Evolutionary conservation across 2,888 invertebrate species (phyloP), one percentile per base, ranked within the genome.

Genomic region (Creontiades dilutus): DNA sequence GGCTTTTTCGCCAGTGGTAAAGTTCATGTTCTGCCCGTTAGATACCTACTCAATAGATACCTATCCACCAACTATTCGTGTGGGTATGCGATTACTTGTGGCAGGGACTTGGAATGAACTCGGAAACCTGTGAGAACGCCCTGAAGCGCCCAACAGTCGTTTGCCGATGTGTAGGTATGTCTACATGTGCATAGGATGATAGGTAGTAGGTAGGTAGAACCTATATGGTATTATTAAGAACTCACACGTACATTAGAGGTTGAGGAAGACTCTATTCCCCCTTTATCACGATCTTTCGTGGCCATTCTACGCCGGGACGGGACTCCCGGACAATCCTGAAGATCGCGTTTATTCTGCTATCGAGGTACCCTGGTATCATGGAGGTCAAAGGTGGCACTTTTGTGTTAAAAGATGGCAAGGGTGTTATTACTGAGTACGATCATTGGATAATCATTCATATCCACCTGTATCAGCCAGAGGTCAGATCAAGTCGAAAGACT

Each of bases 201-300:
- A 19, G 19, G 68, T 68, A 68, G 68, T 23, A 23, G 7, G 37
- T 37, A 37, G 37, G 37, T 7, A n/a, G n/a, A n/a, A 37, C 37
- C n/a, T 9, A 13, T 68, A 68, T 68, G 23, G 68, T 68, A 68
- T 68, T 23, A 68, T 68, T 68, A 68, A 68, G 23, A 68, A 23
- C 12, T 27, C 68, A 68, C 27, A 23, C 68, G 23, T 12, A 37
- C 37, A 37, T 37, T 37, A 11, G 13, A 23, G 68, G 23, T 4
- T 1, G 68, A 61, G 16, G 16, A 61, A 61, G 61, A n/a, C 19
- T 61, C n/a, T 14, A 61, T 37, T 37, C 19, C 61, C 27, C 23
- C 68, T 23, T 68, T 23, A 68, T 68, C 68, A 68, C 68, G 68
- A 68, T 68, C 68, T 68, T 68, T 68, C 68, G 68, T 68, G 52